Percentiles rank a stretch among this genome's conserved stretches.
phyloP scores from a whole-genome alignment of 2,113 vertebrate species.

The Silurus asotus region DNA sequence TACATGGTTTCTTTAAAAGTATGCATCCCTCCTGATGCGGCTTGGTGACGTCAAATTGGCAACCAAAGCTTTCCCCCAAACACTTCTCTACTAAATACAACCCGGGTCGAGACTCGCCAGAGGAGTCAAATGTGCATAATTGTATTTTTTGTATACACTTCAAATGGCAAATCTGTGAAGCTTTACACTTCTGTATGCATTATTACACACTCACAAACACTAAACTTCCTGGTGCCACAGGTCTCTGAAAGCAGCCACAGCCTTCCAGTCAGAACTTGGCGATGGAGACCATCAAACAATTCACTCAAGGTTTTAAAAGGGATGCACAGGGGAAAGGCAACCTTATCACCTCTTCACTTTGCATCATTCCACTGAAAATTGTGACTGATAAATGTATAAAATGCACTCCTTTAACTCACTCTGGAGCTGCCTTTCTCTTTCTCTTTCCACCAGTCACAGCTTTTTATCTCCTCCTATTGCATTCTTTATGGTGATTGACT shows the following conservation, averaged over 20 bases:
- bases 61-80: not conserved
- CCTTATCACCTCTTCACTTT: conserved; percentile 42
- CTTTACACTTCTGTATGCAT: conserved; percentile 22
- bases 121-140: conserved; percentile 50
- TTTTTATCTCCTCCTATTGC: conserved; percentile 48
- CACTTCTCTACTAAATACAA: conserved; percentile 12
- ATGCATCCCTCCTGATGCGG: not conserved
- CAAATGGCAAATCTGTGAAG: conserved; percentile 28
- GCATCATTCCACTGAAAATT: conserved; percentile 19
- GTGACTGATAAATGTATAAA: conserved; percentile 29
- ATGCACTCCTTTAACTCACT: conserved; percentile 18
- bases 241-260: conserved; percentile 36
- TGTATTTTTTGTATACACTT: conserved; percentile 53
- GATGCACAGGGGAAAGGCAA: conserved; percentile 47
- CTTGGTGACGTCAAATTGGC: conserved; percentile 19
- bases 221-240: conserved; percentile 29
- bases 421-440: conserved; percentile 7
- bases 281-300: conserved; percentile 59
- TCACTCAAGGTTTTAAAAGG: conserved; percentile 57
- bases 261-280: conserved; percentile 51
- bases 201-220: conserved; percentile 16
- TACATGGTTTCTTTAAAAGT: not conserved
- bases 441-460: not conserved
- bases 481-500: conserved; percentile 72
- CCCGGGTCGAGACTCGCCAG: conserved; percentile 9